phyloP scores from a whole-genome alignment of 2,888 invertebrate genomes.

The Sycophila texana region DNA sequence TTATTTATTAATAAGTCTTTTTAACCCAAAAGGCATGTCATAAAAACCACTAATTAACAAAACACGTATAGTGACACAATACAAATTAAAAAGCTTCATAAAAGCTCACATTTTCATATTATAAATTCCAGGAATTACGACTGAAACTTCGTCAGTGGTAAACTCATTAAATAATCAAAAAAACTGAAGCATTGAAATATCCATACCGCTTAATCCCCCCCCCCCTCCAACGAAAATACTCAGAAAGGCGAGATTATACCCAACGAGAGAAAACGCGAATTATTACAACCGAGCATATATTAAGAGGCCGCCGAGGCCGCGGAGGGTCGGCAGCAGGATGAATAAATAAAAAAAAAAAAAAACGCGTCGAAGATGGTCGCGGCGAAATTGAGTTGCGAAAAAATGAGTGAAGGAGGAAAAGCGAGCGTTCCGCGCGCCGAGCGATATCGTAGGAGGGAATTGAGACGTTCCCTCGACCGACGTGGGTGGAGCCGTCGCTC shows the following conservation, averaged over 20 bases:
- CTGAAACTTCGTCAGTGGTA: no score
- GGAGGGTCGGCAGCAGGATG: no score
- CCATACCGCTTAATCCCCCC: neutral
- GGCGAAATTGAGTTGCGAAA: constrained; percentile 37
- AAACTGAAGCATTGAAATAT: neutral
- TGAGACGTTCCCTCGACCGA: constrained; percentile 43
- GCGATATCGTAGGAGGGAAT: constrained; percentile 37
- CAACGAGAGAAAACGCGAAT: neutral
- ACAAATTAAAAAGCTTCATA: no score
- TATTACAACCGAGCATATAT: neutral
- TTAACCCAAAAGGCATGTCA: no score
- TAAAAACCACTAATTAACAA: no score
- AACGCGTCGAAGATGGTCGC: neutral
- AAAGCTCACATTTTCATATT: no score
- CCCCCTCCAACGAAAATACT: neutral
- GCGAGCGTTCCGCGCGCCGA: no score
- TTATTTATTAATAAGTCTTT: no score
- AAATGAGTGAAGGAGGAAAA: constrained; percentile 23
- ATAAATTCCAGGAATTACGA: no score
- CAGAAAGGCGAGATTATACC: neutral
- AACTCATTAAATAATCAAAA: no score
- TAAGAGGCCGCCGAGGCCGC: neutral
- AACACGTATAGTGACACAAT: no score
- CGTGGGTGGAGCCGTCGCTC: constrained; percentile 41
- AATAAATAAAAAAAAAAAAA: neutral